These are phyloP conservation scores for Nymphalis io DNA, from an alignment of 1,140 invertebrate species.

Conservation along the genomic window DNA sequence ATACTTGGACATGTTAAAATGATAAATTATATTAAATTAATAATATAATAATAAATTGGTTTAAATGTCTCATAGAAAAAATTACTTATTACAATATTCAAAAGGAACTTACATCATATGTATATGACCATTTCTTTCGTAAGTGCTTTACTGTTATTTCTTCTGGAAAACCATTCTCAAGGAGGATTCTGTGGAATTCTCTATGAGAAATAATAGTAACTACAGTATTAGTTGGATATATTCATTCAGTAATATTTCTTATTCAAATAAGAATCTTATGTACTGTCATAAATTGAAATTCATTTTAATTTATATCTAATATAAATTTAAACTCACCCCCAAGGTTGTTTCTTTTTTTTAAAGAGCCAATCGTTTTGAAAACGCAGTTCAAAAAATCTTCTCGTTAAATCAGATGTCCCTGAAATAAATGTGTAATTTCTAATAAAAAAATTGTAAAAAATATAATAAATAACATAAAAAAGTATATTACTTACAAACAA, in stretches of 20 bases:
- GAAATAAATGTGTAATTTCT: conserved; percentile 17
- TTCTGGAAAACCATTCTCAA: conserved; percentile 68
- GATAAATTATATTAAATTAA: too few species aligned
- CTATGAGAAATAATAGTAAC: conserved; percentile 45
- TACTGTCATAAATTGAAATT: background rate
- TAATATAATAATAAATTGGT: too few species aligned
- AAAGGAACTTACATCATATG: conserved; percentile 68
- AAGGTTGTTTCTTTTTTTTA: conserved; percentile 71
- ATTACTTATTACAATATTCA: background rate
- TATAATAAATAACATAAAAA: background rate
- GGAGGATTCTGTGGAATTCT: conserved; percentile 65
- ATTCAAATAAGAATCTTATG: background rate
- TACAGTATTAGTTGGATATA: background rate
- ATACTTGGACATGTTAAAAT: background rate
- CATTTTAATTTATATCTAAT: background rate
- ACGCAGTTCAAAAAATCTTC: conserved; percentile 58
- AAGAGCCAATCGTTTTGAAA: conserved; percentile 71
- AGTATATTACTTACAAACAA: conserved; percentile 55
- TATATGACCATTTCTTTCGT: conserved; percentile 74
- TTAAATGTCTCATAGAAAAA: too few species aligned
- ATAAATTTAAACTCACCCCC: conserved; percentile 52
- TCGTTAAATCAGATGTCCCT: conserved; percentile 63
- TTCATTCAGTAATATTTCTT: too few species aligned
- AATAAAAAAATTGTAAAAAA: background rate
- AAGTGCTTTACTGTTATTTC: conserved; percentile 71